Evolutionary conservation across 2,888 invertebrate genomes (phyloP).

Genomic region (Leptura quadrifasciata): DNA sequence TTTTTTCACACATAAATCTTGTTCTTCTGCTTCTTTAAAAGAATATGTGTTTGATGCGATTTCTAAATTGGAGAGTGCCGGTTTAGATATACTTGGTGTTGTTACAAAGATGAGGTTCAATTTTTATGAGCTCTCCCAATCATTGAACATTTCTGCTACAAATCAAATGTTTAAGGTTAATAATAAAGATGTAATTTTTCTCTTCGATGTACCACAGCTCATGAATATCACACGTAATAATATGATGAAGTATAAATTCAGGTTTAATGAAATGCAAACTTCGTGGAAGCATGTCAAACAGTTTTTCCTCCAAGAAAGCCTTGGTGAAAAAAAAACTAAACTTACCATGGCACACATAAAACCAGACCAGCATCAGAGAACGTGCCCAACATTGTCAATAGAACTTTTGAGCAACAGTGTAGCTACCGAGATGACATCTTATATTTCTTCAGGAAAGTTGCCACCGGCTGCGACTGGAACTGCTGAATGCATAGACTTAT

Average conservation of each 20-base stretch:
- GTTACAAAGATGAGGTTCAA: constrained; percentile 39
- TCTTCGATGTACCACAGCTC: constrained; percentile 40
- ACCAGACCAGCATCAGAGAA: constrained; percentile 17
- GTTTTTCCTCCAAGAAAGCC: constrained; percentile 24
- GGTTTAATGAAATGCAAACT: constrained; percentile 29
- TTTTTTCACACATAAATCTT: constrained; percentile 28
- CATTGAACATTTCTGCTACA: constrained; percentile 24
- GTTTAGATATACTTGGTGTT: constrained; percentile 34
- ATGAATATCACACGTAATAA: constrained; percentile 43
- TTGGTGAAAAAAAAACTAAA: constrained; percentile 27
- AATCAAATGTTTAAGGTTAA: constrained; percentile 42
- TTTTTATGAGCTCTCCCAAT: constrained; percentile 31
- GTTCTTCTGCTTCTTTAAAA: constrained; percentile 31
- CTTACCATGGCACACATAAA: constrained; percentile 31
- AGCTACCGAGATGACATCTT: constrained; percentile 32
- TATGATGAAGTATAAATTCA: constrained; percentile 39
- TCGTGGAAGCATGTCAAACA: constrained; percentile 42
- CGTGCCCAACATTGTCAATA: constrained; percentile 29
- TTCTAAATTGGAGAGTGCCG: constrained; percentile 29
- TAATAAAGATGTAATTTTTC: constrained; percentile 34
- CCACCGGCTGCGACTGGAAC: constrained; percentile 31
- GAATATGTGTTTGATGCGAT: constrained; percentile 30
- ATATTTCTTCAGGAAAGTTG: constrained; percentile 25
- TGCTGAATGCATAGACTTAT: constrained; percentile 35
- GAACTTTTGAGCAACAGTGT: constrained; percentile 41